Evolutionary conservation across 2,113 vertebrate genomes (phyloP).

Genomic region (Anhinga anhinga): DNA sequence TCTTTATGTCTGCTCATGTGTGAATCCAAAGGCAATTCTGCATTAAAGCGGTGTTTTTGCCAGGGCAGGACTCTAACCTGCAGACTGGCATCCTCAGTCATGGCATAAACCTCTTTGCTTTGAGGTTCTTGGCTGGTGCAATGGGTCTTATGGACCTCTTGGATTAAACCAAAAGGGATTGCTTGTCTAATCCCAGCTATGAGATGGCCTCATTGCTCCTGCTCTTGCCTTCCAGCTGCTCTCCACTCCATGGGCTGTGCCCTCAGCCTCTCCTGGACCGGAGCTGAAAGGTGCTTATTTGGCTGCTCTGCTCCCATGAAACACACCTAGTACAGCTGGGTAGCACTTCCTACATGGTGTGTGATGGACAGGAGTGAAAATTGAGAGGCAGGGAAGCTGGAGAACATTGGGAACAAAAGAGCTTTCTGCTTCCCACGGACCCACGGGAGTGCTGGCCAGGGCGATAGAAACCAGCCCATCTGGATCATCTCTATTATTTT

Average conservation of each 20-base stretch:
- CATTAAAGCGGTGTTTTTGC: background rate
- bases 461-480: background rate
- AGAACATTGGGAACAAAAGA: background rate
- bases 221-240: background rate
- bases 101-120: background rate
- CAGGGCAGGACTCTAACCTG: background rate
- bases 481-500: background rate
- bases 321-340: background rate
- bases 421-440: background rate
- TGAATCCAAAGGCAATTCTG: background rate
- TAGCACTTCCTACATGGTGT: fast-evolving
- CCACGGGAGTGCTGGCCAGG: fast-evolving
- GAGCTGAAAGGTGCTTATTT: background rate
- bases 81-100: background rate
- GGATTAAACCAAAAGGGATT: background rate
- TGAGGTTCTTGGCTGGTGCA: background rate
- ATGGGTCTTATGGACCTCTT: background rate
- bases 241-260: fast-evolving
- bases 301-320: background rate
- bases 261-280: background rate
- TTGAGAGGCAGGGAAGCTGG: background rate
- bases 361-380: background rate
- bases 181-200: background rate
- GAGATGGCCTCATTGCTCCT: background rate
- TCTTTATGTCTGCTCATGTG: fast-evolving